Evolutionary conservation across 2,113 vertebrate species (phyloP), one percentile per base, ranked within the genome.

Genomic region (Pteronura brasiliensis): DNA sequence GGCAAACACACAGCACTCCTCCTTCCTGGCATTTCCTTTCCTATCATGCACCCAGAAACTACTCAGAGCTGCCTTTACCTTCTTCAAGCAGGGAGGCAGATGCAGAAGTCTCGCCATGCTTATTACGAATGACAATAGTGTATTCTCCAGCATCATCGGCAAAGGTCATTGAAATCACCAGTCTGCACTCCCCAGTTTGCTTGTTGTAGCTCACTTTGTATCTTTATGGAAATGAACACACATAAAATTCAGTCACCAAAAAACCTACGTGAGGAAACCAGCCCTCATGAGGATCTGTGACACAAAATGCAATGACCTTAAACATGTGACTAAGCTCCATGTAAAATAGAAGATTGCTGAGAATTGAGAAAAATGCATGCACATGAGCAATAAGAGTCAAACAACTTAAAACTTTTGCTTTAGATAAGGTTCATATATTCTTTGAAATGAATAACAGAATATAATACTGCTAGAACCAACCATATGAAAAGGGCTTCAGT

Each of bases 161-260:
- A 92, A 99, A 99, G 59, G 99, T 99, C 99, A 99, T 99, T 7
- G 99, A 99, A 99, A 99, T 99, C 99, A 99, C 99, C 98, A 99
- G 98, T 97, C 97, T 99, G 98, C 99, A 99, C 91, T 99, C 99
- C 95, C 99, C 99, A 0, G 99, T 99, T 98, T 99, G 99, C 98
- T 99, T 99, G 98, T 99, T 99, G 98, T 99, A 99, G 96, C 98
- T 98, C 18, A 99, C 99, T 99, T 99, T 99, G 97, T 99, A 99
- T 98, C 99, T 99, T 92, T 88, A 97, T 76, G 36, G 57, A 88
- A 94, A 96, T 55, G 31, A 84, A 94, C 17, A 93, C 74, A 80
- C 29, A 71, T 87, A 83, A 77, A 83, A 31, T 57, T 90, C 39
- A 74, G 31, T 94, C 27, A 63, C 34, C 74, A 83, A 36, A 31